Percentiles rank a stretch among this genome's conserved stretches.
phyloP scores from a whole-genome alignment of 1,140 invertebrate species.

The Penaeus indicus region DNA sequence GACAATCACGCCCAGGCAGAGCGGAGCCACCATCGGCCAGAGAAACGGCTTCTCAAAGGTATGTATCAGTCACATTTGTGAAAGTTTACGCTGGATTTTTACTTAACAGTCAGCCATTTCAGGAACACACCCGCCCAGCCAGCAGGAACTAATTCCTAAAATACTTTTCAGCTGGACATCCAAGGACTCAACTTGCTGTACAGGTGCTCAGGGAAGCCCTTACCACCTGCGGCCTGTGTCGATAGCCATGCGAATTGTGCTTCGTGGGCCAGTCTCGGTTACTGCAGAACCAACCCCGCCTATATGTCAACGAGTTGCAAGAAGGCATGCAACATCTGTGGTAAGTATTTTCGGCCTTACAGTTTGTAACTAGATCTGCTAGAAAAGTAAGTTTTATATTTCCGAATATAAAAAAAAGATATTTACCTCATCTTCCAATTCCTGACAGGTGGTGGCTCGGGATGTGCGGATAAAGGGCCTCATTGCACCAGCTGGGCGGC shows the following conservation, averaged over 20 bases:
- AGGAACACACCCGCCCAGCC: too few species aligned
- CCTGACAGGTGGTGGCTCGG: neutral
- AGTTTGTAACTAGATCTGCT: neutral
- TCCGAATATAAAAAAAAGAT: neutral
- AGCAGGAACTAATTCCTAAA: too few species aligned
- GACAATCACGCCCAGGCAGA: slow-evolving; percentile 69
- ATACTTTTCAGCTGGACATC: slow-evolving; percentile 68
- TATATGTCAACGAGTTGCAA: slow-evolving; percentile 68
- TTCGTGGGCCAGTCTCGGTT: slow-evolving; percentile 66
- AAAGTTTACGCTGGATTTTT: neutral
- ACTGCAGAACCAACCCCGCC: slow-evolving; percentile 67
- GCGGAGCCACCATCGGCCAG: slow-evolving; percentile 70
- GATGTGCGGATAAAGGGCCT: slow-evolving; percentile 6
- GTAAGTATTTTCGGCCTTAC: neutral
- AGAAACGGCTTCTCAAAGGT: slow-evolving; percentile 69
- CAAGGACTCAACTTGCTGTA: slow-evolving; percentile 72
- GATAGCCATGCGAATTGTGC: slow-evolving; percentile 67
- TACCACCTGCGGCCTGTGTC: slow-evolving; percentile 57
- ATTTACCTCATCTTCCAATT: neutral
- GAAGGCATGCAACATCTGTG: slow-evolving; percentile 70
- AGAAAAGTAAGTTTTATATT: neutral
- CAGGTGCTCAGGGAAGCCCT: slow-evolving; percentile 67
- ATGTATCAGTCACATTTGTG: too few species aligned
- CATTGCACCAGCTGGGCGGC: slow-evolving; percentile 43
- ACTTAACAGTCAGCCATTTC: neutral